These are phyloP conservation scores for Chunga burmeisteri DNA, from an alignment of 2,113 vertebrate species.

Conservation along the genomic window DNA sequence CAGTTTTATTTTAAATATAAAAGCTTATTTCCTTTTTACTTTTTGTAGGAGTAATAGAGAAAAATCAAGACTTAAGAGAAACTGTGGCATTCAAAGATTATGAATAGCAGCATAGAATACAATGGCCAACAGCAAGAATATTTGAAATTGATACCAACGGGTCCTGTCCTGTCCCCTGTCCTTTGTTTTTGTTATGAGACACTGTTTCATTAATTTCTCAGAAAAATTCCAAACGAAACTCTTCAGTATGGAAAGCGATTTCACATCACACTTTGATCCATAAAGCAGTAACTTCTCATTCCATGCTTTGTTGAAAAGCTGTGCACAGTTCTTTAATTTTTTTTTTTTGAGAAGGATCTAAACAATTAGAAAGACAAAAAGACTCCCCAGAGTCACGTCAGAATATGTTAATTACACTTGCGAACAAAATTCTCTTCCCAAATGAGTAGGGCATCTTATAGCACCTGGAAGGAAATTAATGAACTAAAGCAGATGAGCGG, in stretches of 20 bases:
- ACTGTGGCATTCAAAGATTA: background rate
- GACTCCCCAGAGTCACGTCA: background rate
- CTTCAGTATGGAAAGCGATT: background rate
- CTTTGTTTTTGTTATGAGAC: background rate
- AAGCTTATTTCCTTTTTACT: background rate
- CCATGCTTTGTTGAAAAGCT: background rate
- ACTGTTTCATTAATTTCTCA: background rate
- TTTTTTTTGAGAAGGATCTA: background rate
- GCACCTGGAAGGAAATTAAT: background rate
- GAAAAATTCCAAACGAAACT: background rate
- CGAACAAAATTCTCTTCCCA: background rate
- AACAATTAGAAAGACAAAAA: background rate
- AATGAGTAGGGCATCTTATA: background rate
- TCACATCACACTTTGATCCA: background rate
- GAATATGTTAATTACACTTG: rapidly evolving
- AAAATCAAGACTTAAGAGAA: background rate
- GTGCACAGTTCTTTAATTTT: background rate
- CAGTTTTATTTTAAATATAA: background rate
- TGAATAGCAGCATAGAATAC: background rate
- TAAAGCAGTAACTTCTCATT: background rate
- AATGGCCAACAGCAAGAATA: background rate
- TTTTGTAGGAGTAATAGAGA: background rate
- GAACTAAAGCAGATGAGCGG: background rate
- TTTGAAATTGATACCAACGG: background rate
- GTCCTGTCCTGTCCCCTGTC: background rate